Percentiles rank a stretch among this genome's conserved stretches.
Evolutionary conservation across 37 sponge, comb jelly and placozoan genomes (phyloP).

Genomic region (Bolinopsis microptera): DNA sequence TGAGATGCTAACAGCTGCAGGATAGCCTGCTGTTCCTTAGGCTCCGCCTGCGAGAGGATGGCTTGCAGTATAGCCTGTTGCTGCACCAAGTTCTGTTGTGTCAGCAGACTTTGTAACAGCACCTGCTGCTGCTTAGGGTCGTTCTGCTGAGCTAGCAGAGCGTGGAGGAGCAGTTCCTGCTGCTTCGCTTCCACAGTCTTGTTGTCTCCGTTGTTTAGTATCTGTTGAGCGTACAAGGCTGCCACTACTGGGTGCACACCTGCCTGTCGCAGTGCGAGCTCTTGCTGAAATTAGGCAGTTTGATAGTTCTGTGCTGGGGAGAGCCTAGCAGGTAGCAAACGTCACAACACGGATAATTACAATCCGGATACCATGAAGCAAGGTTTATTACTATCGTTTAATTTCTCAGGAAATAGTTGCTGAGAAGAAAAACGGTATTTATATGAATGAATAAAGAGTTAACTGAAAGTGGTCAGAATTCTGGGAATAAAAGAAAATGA

Average conservation of each 20-base stretch:
- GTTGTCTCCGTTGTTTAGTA: neutral
- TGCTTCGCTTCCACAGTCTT: conserved; percentile 11
- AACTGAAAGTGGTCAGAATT: no score
- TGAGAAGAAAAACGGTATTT: no score
- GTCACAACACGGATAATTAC: neutral
- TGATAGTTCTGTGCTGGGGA: neutral
- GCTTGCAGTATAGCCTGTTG: conserved; percentile 46
- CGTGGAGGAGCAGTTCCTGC: neutral
- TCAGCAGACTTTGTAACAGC: conserved; percentile 13
- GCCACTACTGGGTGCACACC: conserved; percentile 46
- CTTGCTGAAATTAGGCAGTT: conserved; percentile 3
- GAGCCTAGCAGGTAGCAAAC: neutral
- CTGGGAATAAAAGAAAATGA: no score
- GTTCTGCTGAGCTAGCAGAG: neutral
- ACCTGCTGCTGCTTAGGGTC: conserved; percentile 14
- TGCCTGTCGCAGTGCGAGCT: conserved; percentile 36
- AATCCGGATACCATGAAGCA: no score
- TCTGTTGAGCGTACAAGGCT: conserved; percentile 35
- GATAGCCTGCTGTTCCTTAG: conserved; percentile 48
- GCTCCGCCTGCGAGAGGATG: conserved; percentile 7
- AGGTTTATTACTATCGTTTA: no score
- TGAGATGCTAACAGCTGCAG: conserved; percentile 30
- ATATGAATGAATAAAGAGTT: no score
- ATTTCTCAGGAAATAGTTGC: no score
- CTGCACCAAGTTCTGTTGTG: conserved; percentile 7